Evolutionary conservation across 2,113 vertebrate species (phyloP).

Genomic region (Ascaphus truei): DNA sequence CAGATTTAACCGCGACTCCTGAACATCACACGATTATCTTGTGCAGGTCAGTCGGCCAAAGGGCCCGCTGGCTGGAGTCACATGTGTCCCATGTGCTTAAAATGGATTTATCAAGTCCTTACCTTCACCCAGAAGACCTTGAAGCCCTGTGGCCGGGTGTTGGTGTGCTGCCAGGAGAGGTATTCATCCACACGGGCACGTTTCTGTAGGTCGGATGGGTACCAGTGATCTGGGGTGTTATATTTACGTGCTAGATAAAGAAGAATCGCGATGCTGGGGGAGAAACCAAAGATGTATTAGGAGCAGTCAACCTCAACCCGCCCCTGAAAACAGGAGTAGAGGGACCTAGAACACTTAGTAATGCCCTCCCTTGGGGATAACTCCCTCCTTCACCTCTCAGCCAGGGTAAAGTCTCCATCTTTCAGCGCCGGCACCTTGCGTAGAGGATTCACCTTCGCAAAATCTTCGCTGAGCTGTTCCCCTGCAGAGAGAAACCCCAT

Average conservation of each 20-base stretch:
- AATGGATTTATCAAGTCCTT: not conserved
- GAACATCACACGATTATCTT: too few species aligned
- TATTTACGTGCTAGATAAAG: slow-evolving; percentile 67
- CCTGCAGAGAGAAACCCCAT: too few species aligned
- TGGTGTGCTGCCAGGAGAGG: slow-evolving; percentile 69
- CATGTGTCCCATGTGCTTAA: too few species aligned
- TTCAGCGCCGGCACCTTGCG: slow-evolving; percentile 78
- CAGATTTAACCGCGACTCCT: too few species aligned
- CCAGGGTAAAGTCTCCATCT: slow-evolving; percentile 78
- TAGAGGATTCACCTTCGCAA: slow-evolving; percentile 66
- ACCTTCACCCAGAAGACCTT: slow-evolving; percentile 70
- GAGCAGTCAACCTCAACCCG: too few species aligned
- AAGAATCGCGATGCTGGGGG: slow-evolving; percentile 65
- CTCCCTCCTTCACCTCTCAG: slow-evolving; percentile 75
- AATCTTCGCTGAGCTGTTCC: slow-evolving; percentile 66
- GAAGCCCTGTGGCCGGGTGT: slow-evolving; percentile 55
- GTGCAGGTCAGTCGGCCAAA: too few species aligned
- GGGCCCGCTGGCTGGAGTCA: too few species aligned
- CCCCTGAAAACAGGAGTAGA: too few species aligned
- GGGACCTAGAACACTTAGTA: too few species aligned
- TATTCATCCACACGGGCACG: slow-evolving; percentile 66
- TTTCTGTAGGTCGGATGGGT: slow-evolving; percentile 67
- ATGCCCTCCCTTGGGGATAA: too few species aligned
- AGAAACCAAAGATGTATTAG: slow-evolving; percentile 5
- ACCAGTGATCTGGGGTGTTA: slow-evolving; percentile 74